Percentiles rank a stretch among this genome's conserved stretches.
Conservation (phyloP, 2,797 vertebrate genomes). For the Tangara arthus region DNA sequence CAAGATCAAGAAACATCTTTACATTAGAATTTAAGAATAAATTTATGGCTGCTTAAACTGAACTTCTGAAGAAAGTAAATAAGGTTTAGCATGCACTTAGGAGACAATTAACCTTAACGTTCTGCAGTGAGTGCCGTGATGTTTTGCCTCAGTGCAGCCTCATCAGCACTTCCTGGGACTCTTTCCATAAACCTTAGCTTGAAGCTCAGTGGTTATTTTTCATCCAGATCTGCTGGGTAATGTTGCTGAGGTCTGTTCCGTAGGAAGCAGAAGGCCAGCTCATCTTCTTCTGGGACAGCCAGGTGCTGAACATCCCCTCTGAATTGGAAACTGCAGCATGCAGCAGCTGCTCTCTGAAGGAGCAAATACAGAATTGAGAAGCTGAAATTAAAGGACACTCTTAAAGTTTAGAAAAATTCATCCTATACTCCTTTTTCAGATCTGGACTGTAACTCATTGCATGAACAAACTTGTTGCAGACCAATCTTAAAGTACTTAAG, state of each 20-base stretch:
- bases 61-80: not conserved
- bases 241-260: not conserved
- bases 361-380: not conserved
- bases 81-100: not conserved
- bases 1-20: not conserved
- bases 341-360: not conserved
- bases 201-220: not conserved
- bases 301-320: not conserved
- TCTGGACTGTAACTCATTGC: not conserved
- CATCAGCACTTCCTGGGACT: not conserved
- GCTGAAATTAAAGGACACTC: not conserved
- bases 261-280: not conserved
- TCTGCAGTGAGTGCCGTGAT: not conserved
- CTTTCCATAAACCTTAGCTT: not conserved
- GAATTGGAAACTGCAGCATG: not conserved
- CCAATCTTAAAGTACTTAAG: not conserved
- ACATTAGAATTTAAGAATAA: not conserved
- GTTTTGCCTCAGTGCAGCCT: not conserved
- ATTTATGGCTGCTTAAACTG: not conserved
- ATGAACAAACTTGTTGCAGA: not conserved
- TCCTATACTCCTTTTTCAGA: not conserved
- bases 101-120: not conserved
- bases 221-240: not conserved
- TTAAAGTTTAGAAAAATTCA: not conserved
- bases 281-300: not conserved